phyloP scores from a whole-genome alignment of 2,797 vertebrate species.

The Salarias fasciatus region DNA sequence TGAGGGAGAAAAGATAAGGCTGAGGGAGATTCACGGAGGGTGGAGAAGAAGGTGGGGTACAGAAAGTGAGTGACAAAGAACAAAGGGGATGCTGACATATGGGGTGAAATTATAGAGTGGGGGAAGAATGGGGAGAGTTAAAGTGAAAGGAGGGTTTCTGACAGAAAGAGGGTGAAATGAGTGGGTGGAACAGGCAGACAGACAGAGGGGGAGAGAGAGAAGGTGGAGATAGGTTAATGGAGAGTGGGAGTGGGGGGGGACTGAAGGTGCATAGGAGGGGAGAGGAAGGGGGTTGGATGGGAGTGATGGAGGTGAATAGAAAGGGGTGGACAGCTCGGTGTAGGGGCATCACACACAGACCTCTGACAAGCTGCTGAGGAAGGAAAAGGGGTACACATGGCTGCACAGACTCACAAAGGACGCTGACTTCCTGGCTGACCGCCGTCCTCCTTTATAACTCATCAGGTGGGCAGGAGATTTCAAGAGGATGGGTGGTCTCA shows the following conservation, averaged over 20 bases:
- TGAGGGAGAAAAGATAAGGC: conserved; percentile 67
- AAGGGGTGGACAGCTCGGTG: conserved; percentile 77
- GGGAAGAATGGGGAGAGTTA: conserved; percentile 66
- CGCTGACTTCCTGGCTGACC: conserved; percentile 63
- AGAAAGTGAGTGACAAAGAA: conserved; percentile 78
- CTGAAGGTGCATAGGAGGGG: conserved; percentile 60
- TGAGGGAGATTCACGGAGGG: conserved; percentile 58
- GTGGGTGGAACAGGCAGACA: conserved; percentile 70
- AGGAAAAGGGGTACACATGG: conserved; percentile 26
- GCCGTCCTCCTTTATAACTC: conserved; percentile 39
- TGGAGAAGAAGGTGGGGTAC: conserved; percentile 66
- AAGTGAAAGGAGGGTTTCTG: conserved; percentile 73
- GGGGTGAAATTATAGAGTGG: conserved; percentile 77
- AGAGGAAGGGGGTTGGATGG: conserved; percentile 62
- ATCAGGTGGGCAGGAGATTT: conserved; percentile 27
- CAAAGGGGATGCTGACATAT: conserved; percentile 79
- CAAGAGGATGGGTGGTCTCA: conserved; percentile 56
- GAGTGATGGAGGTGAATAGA: conserved; percentile 74
- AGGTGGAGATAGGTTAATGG: conserved; percentile 78
- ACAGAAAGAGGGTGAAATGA: conserved; percentile 79
- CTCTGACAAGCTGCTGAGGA: conserved; percentile 43
- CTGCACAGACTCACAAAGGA: conserved; percentile 61
- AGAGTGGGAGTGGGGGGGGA: conserved; percentile 50
- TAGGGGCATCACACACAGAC: conserved; percentile 68
- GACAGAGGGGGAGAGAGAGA: conserved; percentile 57